These are phyloP conservation scores for Holothuria glaberrima DNA, from an alignment of 35 echinoderm and acorn worm species.

Conservation along the genomic window DNA sequence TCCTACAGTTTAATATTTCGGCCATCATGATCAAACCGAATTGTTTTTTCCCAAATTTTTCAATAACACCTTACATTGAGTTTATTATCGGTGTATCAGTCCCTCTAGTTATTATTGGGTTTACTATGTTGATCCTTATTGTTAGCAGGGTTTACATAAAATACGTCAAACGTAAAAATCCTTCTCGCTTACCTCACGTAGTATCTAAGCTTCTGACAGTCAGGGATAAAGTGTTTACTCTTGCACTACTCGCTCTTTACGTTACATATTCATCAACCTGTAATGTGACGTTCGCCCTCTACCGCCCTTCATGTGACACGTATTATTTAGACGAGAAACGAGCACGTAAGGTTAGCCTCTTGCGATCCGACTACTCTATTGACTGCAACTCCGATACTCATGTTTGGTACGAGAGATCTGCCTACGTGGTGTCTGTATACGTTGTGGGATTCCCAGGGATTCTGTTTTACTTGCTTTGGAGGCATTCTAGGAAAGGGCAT, in stretches of 20 bases:
- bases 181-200: not conserved
- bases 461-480: no score
- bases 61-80: not conserved
- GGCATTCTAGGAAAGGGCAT: no score
- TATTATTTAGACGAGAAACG: no score
- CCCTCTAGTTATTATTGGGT: not conserved
- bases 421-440: no score
- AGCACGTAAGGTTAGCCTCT: no score
- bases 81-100: not conserved
- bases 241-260: not conserved
- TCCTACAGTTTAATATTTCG: conserved; percentile 32
- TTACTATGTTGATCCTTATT: not conserved
- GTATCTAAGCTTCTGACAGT: not conserved
- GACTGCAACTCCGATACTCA: no score
- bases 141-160: not conserved
- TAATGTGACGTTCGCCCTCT: not conserved
- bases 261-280: conserved; percentile 6
- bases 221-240: not conserved
- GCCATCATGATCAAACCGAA: conserved; percentile 34
- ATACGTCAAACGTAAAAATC: not conserved
- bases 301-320: no score
- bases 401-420: no score
- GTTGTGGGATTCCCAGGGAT: no score
- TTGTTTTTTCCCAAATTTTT: conserved; percentile 33
- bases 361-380: no score